Conservation (phyloP, 1,140 invertebrate species). For the Papilio helenus region DNA sequence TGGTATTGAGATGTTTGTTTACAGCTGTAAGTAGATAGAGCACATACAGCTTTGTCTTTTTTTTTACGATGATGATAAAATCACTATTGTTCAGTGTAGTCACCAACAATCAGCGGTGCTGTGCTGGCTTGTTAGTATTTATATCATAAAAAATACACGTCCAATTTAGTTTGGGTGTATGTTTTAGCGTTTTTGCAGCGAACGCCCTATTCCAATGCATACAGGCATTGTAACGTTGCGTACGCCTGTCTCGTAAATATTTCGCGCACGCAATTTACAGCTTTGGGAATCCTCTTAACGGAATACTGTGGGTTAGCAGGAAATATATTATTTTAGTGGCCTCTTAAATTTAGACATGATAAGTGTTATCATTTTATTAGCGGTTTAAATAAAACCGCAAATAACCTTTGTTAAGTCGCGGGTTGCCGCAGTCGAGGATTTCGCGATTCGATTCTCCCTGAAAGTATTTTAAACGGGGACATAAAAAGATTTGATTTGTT, state of each 20-base stretch:
- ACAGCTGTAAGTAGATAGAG: too few species aligned
- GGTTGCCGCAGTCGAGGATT: neutral
- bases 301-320: conserved; percentile 60
- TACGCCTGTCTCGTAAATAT: conserved; percentile 79
- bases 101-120: neutral
- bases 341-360: conserved; percentile 11
- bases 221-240: conserved; percentile 68
- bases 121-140: conserved; percentile 9
- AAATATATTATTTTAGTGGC: conserved; percentile 28
- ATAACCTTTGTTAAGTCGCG: neutral
- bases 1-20: too few species aligned
- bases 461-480: too few species aligned
- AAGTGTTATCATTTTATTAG: conserved; percentile 1
- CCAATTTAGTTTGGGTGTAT: conserved; percentile 39
- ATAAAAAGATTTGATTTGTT: too few species aligned
- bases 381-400: neutral
- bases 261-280: conserved; percentile 76
- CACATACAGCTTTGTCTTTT: neutral
- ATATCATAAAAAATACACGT: conserved; percentile 25
- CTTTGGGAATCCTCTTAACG: conserved; percentile 78
- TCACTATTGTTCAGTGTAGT: neutral
- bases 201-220: conserved; percentile 58
- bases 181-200: conserved; percentile 66
- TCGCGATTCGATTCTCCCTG: neutral
- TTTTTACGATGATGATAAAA: neutral